These are phyloP conservation scores for Coccyzus lansbergi DNA, from an alignment of 2,797 vertebrate genomes.

Conservation along the genomic window DNA sequence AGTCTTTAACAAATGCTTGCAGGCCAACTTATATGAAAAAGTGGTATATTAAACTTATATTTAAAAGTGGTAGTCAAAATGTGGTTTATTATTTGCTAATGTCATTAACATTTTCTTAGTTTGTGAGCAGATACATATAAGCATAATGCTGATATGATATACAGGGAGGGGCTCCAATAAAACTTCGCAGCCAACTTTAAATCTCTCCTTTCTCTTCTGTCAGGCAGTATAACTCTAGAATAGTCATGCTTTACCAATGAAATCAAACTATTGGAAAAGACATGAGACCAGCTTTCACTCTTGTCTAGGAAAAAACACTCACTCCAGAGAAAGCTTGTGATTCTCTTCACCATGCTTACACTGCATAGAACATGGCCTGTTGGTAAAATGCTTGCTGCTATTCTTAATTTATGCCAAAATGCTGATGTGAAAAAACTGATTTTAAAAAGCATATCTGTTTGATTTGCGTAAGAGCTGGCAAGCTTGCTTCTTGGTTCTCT, in stretches of 20 bases:
- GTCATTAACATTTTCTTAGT: not conserved
- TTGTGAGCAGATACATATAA: not conserved
- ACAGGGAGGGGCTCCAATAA: not conserved
- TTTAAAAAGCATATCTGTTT: not conserved
- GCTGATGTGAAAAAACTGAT: not conserved
- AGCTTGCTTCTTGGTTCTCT: not conserved
- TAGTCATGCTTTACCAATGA: not conserved
- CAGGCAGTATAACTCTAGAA: not conserved
- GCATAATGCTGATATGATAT: not conserved
- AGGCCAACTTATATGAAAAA: not conserved
- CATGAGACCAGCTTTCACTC: not conserved
- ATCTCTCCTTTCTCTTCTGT: not conserved
- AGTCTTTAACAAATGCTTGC: not conserved
- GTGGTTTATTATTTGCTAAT: not conserved
- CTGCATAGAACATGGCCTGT: rapidly evolving
- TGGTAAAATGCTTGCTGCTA: not conserved
- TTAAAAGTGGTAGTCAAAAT: not conserved
- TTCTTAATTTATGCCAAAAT: not conserved
- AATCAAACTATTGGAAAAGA: not conserved
- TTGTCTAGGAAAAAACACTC: not conserved
- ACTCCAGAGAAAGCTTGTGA: not conserved
- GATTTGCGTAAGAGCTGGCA: not conserved
- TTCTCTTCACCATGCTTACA: not conserved
- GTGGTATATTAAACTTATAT: not conserved
- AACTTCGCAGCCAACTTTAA: not conserved